Evolutionary conservation across 2,113 vertebrate genomes (phyloP), one percentile per base, ranked within the genome.

Genomic region (Apteryx owenii): DNA sequence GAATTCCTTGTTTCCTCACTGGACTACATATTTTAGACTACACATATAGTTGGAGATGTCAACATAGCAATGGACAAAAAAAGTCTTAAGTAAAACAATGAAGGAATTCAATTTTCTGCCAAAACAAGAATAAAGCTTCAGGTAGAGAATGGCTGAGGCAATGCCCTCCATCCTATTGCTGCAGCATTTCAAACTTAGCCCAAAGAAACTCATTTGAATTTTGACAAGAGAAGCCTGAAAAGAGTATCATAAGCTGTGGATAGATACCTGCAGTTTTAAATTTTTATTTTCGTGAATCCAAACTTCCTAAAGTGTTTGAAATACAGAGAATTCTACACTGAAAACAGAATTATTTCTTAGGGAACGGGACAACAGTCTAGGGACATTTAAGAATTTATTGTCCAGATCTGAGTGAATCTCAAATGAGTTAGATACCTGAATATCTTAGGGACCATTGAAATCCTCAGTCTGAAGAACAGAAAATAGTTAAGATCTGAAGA

Each of bases 191-290:
- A 73, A 92, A 93, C 7, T 61, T n/a, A 80, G 88, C 69, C 83
- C 61, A 78, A 92, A 85, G 2, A 90, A 93, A 88, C 4, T 65
- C n/a, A 88, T 81, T 22, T 20, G 25, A 80, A 38, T 51, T 92
- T 93, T 94, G 12, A 81, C 56, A 83, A 80, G 71, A 22, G 69
- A 92, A 92, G 62, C 10, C 58, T 81, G 38, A 80, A 93, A 96
- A 91, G 2, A 81, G 6, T 29, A 65, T 69, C 28, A 42, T 79
- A 86, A 77, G 53, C 28, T 75, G 46, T 5, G n/a, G 53, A 29
- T 38, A 75, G 61, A 56, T 8, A 71, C 28, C 58, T 75, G 31
- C 31, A 66, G 19, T 14, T 90, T 90, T 48, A 36, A 13, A 10
- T 44, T 78, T 85, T 54, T 78, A 71, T 91, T 90, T 87, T 71